phyloP scores from a whole-genome alignment of 2,888 invertebrate genomes.

The Adelphocoris suturalis region DNA sequence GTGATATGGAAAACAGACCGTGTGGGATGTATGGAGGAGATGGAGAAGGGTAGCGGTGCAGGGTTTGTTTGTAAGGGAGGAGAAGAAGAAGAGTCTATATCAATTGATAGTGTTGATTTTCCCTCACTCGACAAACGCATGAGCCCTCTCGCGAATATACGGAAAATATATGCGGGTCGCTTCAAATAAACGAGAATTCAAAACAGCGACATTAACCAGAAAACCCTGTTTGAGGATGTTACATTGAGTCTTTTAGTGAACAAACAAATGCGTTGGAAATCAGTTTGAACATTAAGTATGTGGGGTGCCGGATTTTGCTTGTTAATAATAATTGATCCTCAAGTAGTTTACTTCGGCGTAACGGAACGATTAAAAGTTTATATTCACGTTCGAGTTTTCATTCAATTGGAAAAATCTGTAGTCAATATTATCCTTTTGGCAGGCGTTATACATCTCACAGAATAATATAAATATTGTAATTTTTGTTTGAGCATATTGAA shows the following conservation, averaged over 20 bases:
- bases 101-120: conserved; percentile 34
- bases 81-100: neutral
- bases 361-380: neutral
- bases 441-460: too few relatives aligned
- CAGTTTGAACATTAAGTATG: neutral
- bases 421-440: too few relatives aligned
- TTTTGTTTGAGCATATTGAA: too few relatives aligned
- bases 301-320: neutral
- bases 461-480: too few relatives aligned
- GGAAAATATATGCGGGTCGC: neutral
- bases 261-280: neutral
- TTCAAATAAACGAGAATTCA: neutral
- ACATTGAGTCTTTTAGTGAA: neutral
- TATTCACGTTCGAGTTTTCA: conserved; percentile 3
- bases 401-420: too few relatives aligned
- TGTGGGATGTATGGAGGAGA: neutral
- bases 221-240: neutral
- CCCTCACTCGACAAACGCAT: neutral
- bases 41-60: neutral
- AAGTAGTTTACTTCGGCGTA: neutral
- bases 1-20: neutral
- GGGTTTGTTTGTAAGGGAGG: neutral
- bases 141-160: neutral
- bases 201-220: conserved; percentile 9
- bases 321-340: neutral